Conservation (phyloP, 2,797 vertebrate species). For the Microctenopoma lineatum region DNA sequence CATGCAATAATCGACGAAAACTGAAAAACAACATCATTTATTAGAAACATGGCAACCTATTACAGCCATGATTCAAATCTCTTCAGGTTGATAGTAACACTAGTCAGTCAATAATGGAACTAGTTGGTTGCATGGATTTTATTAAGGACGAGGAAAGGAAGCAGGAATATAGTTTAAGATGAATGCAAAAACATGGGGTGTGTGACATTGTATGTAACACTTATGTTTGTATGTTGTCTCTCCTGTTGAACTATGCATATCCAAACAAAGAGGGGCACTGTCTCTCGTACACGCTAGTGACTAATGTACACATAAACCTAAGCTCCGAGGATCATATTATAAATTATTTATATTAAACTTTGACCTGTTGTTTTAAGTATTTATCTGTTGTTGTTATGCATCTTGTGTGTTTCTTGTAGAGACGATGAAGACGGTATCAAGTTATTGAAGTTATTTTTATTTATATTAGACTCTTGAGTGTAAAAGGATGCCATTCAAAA, state of each 20-base stretch:
- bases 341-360: slow-evolving; percentile 81
- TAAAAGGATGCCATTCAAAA: slow-evolving; percentile 90
- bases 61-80: slow-evolving; percentile 6
- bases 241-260: slow-evolving; percentile 79
- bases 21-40: background rate
- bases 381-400: slow-evolving; percentile 1
- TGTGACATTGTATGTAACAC: slow-evolving; percentile 57
- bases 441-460: slow-evolving; percentile 84
- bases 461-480: slow-evolving; percentile 88
- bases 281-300: slow-evolving; percentile 61
- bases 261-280: slow-evolving; percentile 45
- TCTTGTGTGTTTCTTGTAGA: slow-evolving; percentile 24
- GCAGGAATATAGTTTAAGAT: slow-evolving; percentile 1
- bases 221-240: slow-evolving; percentile 53
- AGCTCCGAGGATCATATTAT: slow-evolving; percentile 63
- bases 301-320: slow-evolving; percentile 47
- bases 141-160: background rate
- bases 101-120: background rate
- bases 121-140: background rate
- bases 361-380: slow-evolving; percentile 61
- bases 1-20: background rate
- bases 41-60: background rate
- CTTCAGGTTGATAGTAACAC: slow-evolving; percentile 2
- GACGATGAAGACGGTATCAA: slow-evolving; percentile 49
- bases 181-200: slow-evolving; percentile 30